Evolutionary conservation across 1,140 invertebrate genomes (phyloP), one percentile per base, ranked within the genome.

Genomic region (Steinernema feltiae): DNA sequence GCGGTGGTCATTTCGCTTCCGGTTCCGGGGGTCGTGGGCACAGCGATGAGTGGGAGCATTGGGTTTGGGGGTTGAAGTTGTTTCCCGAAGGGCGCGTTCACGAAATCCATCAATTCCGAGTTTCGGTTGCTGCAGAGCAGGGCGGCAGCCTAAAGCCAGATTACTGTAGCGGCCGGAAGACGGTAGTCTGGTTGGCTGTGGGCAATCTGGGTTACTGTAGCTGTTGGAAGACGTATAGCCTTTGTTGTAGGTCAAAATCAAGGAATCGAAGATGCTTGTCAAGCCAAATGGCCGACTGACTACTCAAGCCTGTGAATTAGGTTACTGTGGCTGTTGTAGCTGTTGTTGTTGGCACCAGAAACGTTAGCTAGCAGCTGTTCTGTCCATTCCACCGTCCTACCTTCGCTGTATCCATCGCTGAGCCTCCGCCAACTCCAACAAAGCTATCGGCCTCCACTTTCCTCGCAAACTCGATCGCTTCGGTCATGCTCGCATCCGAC

Each of bases 21-120:
- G 0, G 93, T 95, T 46, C 94, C 94, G 30, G 93, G 92, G 18
- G 94, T 95, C n/a, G 94, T 95, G 53, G 94, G 93, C 75, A 95
- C 91, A 76, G 93, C 93, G 86, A 95, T 92, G 73, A 95, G 87
- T 27, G 94, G 93, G 83, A 93, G 94, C 46, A 95, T 85, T 48
- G 89, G 87, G 0, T 91, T 90, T 18, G 87, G 88, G 2, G 94
- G 90, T 70, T 91, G 90, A 82, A 92, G 91, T 30, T 91, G 92
- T 87, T 92, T 93, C 0, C 94, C 94, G 80, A 95, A 92, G 0
- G 94, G 94, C 29, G 91, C 90, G 86, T 94, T 94, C 0, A 96
- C 93, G 86, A 93, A 96, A 87, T 95, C 93, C 70, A 95, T 86
- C 77, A 96, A 92, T 2, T 94, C 92, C 0, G 93, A 92, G 0